Evolutionary conservation across 2,888 invertebrate genomes (phyloP).

Genomic region (Hypselothyrea guttata): DNA sequence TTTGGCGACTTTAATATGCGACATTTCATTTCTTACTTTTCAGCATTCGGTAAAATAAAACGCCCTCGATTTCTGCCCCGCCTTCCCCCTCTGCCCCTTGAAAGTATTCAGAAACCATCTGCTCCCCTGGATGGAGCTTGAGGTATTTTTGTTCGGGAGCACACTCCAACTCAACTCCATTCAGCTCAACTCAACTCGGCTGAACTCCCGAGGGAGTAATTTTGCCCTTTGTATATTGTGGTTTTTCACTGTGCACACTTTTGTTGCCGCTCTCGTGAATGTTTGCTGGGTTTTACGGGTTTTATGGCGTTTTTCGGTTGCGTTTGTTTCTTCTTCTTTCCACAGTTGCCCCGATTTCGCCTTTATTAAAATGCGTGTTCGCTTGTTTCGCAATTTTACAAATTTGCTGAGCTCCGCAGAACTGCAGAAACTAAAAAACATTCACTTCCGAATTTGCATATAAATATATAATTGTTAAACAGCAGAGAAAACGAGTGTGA

Average conservation of each 20-base stretch:
- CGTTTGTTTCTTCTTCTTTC: slow-evolving; percentile 8
- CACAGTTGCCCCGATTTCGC: slow-evolving; percentile 13
- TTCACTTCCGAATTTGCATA: neutral
- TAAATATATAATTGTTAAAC: slow-evolving; percentile 5
- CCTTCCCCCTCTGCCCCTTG: slow-evolving; percentile 1
- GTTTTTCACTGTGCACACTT: slow-evolving; percentile 34
- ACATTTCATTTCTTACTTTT: slow-evolving; percentile 54
- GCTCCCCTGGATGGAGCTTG: slow-evolving; percentile 3
- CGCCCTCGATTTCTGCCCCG: neutral
- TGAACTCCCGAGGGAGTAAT: slow-evolving; percentile 65
- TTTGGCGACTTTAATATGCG: slow-evolving; percentile 65
- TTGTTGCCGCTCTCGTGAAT: slow-evolving; percentile 23
- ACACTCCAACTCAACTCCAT: slow-evolving; percentile 1
- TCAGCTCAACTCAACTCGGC: no score
- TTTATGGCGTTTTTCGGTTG: slow-evolving; percentile 25
- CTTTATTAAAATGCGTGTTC: slow-evolving; percentile 46
- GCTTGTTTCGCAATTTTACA: slow-evolving; percentile 52
- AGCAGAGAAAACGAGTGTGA: no score
- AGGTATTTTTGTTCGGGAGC: slow-evolving; percentile 37
- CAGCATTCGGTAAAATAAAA: slow-evolving; percentile 29
- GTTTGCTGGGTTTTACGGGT: slow-evolving; percentile 31
- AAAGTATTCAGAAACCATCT: neutral
- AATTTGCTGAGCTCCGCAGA: slow-evolving; percentile 51
- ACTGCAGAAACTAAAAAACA: neutral
- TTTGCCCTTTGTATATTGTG: slow-evolving; percentile 71